Evolutionary conservation across 2,888 invertebrate species (phyloP).

Genomic region (Acleris laterana): DNA sequence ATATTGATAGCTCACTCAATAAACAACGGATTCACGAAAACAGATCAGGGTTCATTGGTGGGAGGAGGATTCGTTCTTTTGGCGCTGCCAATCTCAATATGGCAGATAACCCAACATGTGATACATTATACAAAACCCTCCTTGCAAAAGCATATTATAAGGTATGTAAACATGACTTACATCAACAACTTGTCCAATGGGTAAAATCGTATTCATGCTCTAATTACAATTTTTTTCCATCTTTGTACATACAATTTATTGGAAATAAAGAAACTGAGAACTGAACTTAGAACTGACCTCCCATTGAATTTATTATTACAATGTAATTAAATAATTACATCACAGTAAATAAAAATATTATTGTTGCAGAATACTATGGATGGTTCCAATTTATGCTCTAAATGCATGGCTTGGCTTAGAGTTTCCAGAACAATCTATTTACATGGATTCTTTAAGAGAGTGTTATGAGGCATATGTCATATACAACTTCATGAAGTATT

Average conservation of each 20-base stretch:
- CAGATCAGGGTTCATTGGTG: slow-evolving; percentile 92
- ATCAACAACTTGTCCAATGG: no score
- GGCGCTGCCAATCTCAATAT: slow-evolving; percentile 95
- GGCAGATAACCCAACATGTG: slow-evolving; percentile 97
- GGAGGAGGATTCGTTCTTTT: slow-evolving; percentile 96
- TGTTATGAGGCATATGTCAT: slow-evolving; percentile 99
- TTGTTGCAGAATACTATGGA: slow-evolving; percentile 92
- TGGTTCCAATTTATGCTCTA: slow-evolving; percentile 98
- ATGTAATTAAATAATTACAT: no score
- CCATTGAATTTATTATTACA: no score
- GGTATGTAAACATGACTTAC: slow-evolving; percentile 74
- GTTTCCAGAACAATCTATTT: slow-evolving; percentile 94
- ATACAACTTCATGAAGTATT: slow-evolving; percentile 98
- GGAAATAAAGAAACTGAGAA: no score
- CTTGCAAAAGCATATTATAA: slow-evolving; percentile 96
- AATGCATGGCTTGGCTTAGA: slow-evolving; percentile 97
- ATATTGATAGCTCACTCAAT: slow-evolving; percentile 92
- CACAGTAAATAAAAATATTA: no score
- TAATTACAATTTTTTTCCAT: no score
- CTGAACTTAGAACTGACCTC: no score
- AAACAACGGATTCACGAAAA: slow-evolving; percentile 90
- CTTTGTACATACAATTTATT: no score
- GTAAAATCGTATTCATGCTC: no score
- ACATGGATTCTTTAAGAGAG: slow-evolving; percentile 96
- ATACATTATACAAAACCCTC: slow-evolving; percentile 96